Evolutionary conservation across 2,888 invertebrate genomes (phyloP).

Genomic region (Omphaloscelis lunosa): DNA sequence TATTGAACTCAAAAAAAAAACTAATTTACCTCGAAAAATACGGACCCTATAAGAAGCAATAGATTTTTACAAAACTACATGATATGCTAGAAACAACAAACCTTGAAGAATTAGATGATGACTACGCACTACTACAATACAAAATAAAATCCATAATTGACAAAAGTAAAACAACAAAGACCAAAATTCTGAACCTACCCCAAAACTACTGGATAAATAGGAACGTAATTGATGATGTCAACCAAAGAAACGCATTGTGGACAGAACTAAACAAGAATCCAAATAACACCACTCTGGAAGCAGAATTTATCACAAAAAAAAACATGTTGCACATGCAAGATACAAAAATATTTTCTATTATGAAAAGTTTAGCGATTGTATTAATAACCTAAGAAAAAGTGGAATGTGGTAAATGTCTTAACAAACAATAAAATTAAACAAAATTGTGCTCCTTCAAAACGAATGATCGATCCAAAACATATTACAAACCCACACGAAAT

Average conservation of each 20-base stretch:
- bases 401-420: no score
- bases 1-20: constrained; percentile 7
- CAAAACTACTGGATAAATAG: constrained; percentile 1
- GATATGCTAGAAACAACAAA: background rate
- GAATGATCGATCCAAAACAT: no score
- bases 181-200: constrained; percentile 1
- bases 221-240: constrained; percentile 1
- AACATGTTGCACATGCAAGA: no score
- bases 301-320: background rate
- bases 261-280: no score
- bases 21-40: background rate
- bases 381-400: no score
- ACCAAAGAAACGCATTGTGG: background rate
- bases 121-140: background rate
- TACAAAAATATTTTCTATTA: background rate
- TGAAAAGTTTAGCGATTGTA: background rate
- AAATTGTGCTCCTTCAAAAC: no score
- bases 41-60: background rate
- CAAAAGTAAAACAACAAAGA: background rate
- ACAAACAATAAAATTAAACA: no score
- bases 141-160: background rate
- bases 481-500: no score
- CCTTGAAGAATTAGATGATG: background rate
- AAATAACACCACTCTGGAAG: no score
- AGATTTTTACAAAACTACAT: background rate